Base-by-base conservation (phyloP, 2,797 vertebrate genomes). In the Atherinosoma microstoma region DNA sequence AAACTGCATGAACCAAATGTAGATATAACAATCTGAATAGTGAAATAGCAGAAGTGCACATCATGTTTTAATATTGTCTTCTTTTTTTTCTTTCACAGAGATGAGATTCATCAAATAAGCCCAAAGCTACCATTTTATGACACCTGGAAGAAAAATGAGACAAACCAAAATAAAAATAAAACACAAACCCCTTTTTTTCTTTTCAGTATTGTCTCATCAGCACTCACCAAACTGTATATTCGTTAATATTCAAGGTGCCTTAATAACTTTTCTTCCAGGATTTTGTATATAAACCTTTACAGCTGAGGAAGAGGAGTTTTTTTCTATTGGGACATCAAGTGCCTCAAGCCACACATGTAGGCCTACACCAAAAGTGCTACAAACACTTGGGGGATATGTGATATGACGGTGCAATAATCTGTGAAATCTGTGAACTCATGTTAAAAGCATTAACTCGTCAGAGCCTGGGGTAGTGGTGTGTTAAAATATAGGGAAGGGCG, bases 181-280 rank as follows among this genome's bases (percentile, higher is more conserved):
- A 64, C 58, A 53, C 54, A 36, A 70, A 36, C 36, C 5, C 13
- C 35, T 8, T 7, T 68, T 68, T 20, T 20, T 20, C 20, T 66
- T 84, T 64, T 75, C 66, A 68, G 61, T 69, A 70, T 72, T 79
- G 34, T 78, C 62, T 80, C 30, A 76, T 70, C 40, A 79, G 20
- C 38, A 30, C 63, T 83, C 56, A 81, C 54, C 73, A 79, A 78
- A 75, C 73, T 58, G 7, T 34, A 47, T 5, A 67, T 40, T 62
- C n/a, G 67, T 73, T 79, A 74, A 79, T 63, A 51, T 62, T 61
- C 56, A 42, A 15, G 20, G 73, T 90, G 88, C 87, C 87, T 92
- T 88, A 79, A 78, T 80, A 75, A 10, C 64, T n/a, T 34, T 24
- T 70, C 42, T 64, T 71, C 80, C 20, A 54, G 49, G 61, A 56